A percentile compares a stretch with the other conserved stretches of the same genome.
Evolutionary conservation across 2,888 invertebrate genomes (phyloP).

Genomic region (Ptychoptera albimana): DNA sequence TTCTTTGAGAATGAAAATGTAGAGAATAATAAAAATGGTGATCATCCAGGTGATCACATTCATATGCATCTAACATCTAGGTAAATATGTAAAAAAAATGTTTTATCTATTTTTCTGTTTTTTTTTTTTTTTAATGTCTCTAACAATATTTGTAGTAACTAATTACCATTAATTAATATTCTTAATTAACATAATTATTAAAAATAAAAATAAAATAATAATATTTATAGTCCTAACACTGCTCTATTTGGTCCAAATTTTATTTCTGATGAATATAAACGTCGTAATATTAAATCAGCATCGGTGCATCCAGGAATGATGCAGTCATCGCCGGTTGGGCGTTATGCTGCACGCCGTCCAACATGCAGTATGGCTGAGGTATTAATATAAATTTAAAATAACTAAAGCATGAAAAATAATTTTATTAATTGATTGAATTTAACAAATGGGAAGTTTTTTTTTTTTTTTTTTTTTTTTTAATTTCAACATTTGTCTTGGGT

Average conservation of each 20-base stretch:
- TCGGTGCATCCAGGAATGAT: constrained; percentile 23
- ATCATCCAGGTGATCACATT: constrained; percentile 10
- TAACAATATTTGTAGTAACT: background rate
- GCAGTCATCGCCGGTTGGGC: constrained; percentile 33
- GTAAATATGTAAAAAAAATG: constrained; percentile 10
- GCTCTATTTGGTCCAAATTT: constrained; percentile 28
- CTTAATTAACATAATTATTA: background rate
- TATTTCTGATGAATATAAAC: constrained; percentile 19
- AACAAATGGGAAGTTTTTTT: background rate
- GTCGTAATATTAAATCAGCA: constrained; percentile 15
- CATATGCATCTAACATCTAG: constrained; percentile 24
- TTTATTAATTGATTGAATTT: background rate
- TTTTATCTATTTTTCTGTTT: background rate
- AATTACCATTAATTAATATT: constrained; percentile 2
- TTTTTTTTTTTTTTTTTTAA: too few species aligned
- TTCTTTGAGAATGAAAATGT: constrained; percentile 41
- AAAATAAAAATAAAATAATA: background rate
- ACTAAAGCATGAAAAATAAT: too few species aligned
- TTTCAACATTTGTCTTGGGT: too few species aligned
- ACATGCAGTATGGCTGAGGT: constrained; percentile 53
- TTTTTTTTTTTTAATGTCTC: background rate
- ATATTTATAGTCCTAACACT: constrained; percentile 25
- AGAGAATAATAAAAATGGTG: constrained; percentile 15
- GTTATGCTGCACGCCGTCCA: constrained; percentile 46
- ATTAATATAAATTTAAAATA: constrained; percentile 9